phyloP scores from a whole-genome alignment of 2,797 vertebrate species.

The Hypotaenidia okinawae region DNA sequence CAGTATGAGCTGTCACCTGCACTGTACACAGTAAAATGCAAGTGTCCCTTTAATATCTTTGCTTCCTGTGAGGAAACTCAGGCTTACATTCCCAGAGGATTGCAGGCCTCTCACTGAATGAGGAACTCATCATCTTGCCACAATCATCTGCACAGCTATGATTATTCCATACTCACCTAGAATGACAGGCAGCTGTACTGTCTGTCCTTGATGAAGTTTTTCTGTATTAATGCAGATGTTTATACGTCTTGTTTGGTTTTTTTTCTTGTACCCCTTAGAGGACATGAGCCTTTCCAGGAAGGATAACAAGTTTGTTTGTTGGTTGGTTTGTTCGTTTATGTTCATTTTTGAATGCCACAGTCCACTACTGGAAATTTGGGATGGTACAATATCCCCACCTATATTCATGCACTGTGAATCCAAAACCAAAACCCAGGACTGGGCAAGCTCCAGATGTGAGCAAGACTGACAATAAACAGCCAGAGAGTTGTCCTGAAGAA shows the following conservation, averaged over 20 bases:
- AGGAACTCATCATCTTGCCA: neutral
- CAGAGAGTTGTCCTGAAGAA: neutral
- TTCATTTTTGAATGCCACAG: neutral
- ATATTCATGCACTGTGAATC: neutral
- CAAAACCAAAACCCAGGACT: slow-evolving; percentile 44
- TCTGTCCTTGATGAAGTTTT: neutral
- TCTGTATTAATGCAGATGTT: neutral
- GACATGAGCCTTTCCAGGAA: neutral
- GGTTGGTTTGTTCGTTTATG: neutral
- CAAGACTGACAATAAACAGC: slow-evolving; percentile 51
- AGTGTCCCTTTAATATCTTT: neutral
- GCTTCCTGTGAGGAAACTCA: neutral
- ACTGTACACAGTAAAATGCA: neutral
- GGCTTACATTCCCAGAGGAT: neutral
- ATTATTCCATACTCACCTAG: neutral
- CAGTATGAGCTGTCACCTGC: neutral
- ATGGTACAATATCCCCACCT: neutral
- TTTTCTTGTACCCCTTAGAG: neutral
- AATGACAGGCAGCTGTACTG: neutral
- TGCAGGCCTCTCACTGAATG: neutral
- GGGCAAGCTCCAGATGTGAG: slow-evolving; percentile 1
- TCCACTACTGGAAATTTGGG: neutral
- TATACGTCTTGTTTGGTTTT: neutral
- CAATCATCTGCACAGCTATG: neutral
- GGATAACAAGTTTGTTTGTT: neutral